These are phyloP conservation scores for Lasiurus borealis DNA, from an alignment of 2,113 vertebrate species.

Conservation along the genomic window DNA sequence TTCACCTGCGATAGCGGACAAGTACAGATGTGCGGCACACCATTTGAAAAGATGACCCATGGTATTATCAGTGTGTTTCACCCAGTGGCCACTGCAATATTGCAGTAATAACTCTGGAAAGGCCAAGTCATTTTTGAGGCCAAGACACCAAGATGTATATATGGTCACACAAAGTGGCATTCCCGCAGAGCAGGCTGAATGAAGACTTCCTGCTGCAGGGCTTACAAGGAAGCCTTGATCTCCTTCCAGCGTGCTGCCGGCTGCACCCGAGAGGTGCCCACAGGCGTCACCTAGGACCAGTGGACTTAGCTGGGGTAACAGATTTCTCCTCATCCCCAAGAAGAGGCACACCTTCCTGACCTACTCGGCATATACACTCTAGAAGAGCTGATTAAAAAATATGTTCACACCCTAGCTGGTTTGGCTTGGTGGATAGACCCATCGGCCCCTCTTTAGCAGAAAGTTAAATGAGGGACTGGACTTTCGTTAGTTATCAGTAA, in stretches of 20 bases:
- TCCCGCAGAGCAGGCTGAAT: background rate
- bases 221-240: background rate
- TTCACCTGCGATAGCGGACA: background rate
- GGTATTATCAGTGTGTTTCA: background rate
- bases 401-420: background rate
- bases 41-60: background rate
- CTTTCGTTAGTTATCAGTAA: slow-evolving; percentile 5
- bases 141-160: background rate
- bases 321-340: background rate
- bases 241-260: background rate
- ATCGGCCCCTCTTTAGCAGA: background rate
- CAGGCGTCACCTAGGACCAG: background rate
- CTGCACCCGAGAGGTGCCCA: background rate
- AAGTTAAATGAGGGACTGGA: background rate
- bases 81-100: background rate
- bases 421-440: too few species aligned
- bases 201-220: background rate
- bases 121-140: background rate
- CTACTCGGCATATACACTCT: background rate
- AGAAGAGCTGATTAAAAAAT: background rate
- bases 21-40: background rate
- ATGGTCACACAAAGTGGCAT: background rate
- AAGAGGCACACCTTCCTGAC: background rate
- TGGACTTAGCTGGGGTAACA: background rate
- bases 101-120: background rate